phyloP scores from a whole-genome alignment of 2,888 invertebrate species.

The Tetropium fuscum region DNA sequence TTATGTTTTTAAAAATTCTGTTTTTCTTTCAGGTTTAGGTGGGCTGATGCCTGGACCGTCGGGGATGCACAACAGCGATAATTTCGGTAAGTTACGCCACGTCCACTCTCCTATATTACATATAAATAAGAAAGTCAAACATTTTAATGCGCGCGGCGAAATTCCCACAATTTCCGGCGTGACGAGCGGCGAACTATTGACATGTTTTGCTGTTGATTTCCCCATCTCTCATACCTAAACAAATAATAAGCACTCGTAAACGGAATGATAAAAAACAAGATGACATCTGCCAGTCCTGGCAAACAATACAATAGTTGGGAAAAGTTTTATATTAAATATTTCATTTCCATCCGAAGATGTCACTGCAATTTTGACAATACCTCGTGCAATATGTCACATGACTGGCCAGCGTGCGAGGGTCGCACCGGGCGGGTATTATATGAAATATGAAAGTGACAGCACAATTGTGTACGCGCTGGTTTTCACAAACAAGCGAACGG shows the following conservation, averaged over 20 bases:
- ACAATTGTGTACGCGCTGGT: slow-evolving; percentile 31
- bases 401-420: slow-evolving; percentile 48
- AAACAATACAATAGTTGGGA: slow-evolving; percentile 32
- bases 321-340: slow-evolving; percentile 50
- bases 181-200: slow-evolving; percentile 14
- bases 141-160: slow-evolving; percentile 35
- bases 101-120: background rate
- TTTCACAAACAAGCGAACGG: slow-evolving; percentile 22
- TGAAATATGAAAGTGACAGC: slow-evolving; percentile 45
- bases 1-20: background rate
- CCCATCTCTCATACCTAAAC: slow-evolving; percentile 9
- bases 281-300: slow-evolving; percentile 45
- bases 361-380: slow-evolving; percentile 44
- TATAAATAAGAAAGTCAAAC: slow-evolving; percentile 38
- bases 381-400: slow-evolving; percentile 49
- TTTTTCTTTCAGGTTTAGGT: slow-evolving; percentile 68
- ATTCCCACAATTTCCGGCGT: background rate
- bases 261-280: slow-evolving; percentile 39
- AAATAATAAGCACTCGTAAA: slow-evolving; percentile 22
- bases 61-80: slow-evolving; percentile 79
- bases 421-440: slow-evolving; percentile 31
- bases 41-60: slow-evolving; percentile 90
- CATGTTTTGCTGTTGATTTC: slow-evolving; percentile 9
- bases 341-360: slow-evolving; percentile 41
- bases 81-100: slow-evolving; percentile 73